A percentile compares a stretch with the other conserved stretches of the same genome.
phyloP scores from a whole-genome alignment of 2,113 vertebrate genomes.

The Alexandromys fortis region DNA sequence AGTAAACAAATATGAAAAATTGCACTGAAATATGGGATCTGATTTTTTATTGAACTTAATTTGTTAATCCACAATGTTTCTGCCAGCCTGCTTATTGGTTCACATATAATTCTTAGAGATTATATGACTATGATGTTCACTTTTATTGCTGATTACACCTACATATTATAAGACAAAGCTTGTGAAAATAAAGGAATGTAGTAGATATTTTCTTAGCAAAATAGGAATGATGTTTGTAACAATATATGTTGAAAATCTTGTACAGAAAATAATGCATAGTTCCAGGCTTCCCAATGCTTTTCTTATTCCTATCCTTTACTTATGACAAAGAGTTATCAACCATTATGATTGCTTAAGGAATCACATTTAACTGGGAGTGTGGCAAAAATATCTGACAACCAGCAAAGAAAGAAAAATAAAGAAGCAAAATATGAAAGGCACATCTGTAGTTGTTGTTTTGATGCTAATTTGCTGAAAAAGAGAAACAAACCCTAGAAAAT shows the following conservation, averaged over 20 bases:
- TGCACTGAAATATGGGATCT: neutral
- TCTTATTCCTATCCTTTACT: constrained; percentile 32
- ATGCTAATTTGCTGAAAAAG: neutral
- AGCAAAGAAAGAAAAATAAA: neutral
- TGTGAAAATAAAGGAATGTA: neutral
- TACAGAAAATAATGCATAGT: constrained; percentile 38
- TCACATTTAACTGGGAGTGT: neutral
- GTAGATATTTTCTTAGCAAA: neutral
- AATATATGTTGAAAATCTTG: constrained; percentile 14
- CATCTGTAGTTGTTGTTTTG: neutral
- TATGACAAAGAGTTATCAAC: constrained; percentile 5
- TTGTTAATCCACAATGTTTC: neutral
- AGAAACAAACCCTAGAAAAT: constrained; percentile 37
- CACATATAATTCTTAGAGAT: neutral
- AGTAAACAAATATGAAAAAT: neutral
- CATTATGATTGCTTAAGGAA: neutral
- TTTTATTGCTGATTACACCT: neutral
- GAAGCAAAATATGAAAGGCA: neutral
- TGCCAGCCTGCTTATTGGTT: neutral
- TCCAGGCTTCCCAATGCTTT: neutral
- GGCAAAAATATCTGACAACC: constrained; percentile 8
- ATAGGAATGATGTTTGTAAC: constrained; percentile 38
- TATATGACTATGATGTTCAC: neutral
- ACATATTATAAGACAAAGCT: neutral
- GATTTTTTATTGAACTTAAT: neutral